Base-by-base conservation (phyloP, 2,797 vertebrate genomes). In the Uromys caudimaculatus region DNA sequence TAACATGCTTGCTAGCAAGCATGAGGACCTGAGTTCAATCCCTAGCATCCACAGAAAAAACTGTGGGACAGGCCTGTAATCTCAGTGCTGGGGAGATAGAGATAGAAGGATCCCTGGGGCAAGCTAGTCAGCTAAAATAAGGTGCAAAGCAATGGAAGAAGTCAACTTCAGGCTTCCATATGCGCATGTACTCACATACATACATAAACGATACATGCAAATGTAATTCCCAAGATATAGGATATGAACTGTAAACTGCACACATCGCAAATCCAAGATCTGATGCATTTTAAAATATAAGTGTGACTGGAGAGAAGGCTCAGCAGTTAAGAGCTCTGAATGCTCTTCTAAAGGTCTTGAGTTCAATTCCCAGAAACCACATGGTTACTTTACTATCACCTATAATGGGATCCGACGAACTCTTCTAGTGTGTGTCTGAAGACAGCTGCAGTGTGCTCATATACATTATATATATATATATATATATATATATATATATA, bases 271-370 rank as follows among this genome's bases (percentile, higher is more conserved):
- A 27, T 78, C 62, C 62, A 84, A 50, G 32, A 77, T 54, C 44
- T 58, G 85, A 87, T 96, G 54, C 60, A 76, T 60, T 81, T 86
- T 64, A 17, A 91, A 82, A 56, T 47, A 29, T 69, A 64, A 29
- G 44, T 44, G 44, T 44, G 44, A 6, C 44, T 44, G 44, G 44
- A 44, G 44, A 44, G 3, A 44, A 3, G 44, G 44, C 6, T 44
- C 44, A 44, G 44, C 3, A 44, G 44, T 44, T 44, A 44, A 44
- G 44, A 44, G 44, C 3, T 44, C 44, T 44, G 44, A 44, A 3
- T 44, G 44, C 44, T 44, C 44, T 44, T 44, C 44, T 44, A 44
- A 44, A 44, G 44, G 44, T 44, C 44, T 6, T 44, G 44, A 44
- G 44, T 44, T 44, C 44, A 6, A 44, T 44, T 44, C 44, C 44